Base-by-base conservation (phyloP, 2,113 vertebrate species). In the chimpanzee (Pan troglodytes) region DNA sequence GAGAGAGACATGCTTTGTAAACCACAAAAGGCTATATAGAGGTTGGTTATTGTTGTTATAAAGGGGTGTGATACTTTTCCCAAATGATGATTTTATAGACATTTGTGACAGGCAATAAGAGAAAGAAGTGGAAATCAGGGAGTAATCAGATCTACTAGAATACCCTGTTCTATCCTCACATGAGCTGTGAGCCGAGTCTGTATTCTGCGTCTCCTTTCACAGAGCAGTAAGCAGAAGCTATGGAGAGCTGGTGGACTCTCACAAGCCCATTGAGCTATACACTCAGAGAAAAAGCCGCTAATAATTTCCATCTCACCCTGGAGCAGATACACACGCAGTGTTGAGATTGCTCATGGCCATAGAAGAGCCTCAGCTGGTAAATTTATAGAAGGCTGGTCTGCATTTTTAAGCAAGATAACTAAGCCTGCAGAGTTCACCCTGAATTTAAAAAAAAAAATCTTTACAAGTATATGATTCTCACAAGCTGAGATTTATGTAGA, bases 401-500 rank as follows among this genome's bases (percentile, higher is more conserved):
- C 68, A 95, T 94, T 95, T 97, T 88, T 90, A 94, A 97, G 88
- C 35, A 90, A 96, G 78, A 92, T 93, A 96, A 88, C 92, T 90
- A 98, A 81, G 20, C 40, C 90, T 96, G 67, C 40, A 94, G 88
- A 97, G 79, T 95, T 93, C 35, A 80, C 30, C 40, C 40, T 78
- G 68, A 90, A 70, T 96, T 79, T 32, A 13, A 38, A 9, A 50
- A 30, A 38, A 68, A 93, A 40, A 79, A 88, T 79, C 80, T 94
- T 95, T 94, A 90, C 68, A 89, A 81, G 45, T 91, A 35, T 78
- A 45, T 86, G 61, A 82, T 72, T 92, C 23, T 93, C 85, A 88
- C 52, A 93, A 93, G 30, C 57, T 82, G 12, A 68, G 86, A 73
- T 96, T 93, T 96, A 85, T 88, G 80, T 68, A 27, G 43, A 95